Evolutionary conservation across 1,140 invertebrate genomes (phyloP).

Genomic region (Drosophila biarmipes): DNA sequence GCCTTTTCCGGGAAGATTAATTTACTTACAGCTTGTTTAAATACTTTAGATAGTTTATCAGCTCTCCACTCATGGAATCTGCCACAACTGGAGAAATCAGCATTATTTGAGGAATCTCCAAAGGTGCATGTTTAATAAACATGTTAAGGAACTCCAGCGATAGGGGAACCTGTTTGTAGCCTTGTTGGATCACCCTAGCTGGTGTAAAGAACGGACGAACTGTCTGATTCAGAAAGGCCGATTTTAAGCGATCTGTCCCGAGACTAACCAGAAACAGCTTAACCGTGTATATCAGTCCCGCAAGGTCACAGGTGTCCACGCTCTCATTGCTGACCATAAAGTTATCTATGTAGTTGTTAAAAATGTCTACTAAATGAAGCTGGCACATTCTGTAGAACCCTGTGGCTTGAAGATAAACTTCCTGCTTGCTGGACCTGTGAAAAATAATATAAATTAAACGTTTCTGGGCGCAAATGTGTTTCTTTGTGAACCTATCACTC

Average conservation of each 20-base stretch:
- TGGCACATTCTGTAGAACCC: constrained; percentile 84
- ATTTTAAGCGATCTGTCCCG: constrained; percentile 70
- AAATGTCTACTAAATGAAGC: constrained; percentile 75
- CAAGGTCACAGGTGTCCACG: constrained; percentile 48
- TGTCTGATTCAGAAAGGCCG: constrained; percentile 73
- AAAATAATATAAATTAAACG: not conserved
- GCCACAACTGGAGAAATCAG: constrained; percentile 74
- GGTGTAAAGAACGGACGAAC: constrained; percentile 73
- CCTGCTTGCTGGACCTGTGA: constrained; percentile 69
- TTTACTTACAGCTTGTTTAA: constrained; percentile 67
- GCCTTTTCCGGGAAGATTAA: not conserved
- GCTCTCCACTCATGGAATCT: constrained; percentile 77
- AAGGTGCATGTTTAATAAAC: constrained; percentile 74
- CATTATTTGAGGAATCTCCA: constrained; percentile 76
- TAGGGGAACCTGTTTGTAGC: constrained; percentile 70
- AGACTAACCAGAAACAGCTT: constrained; percentile 71
- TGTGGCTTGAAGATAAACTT: constrained; percentile 77
- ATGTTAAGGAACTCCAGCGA: constrained; percentile 80
- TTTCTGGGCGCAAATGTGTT: too few species aligned
- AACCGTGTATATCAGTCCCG: constrained; percentile 75
- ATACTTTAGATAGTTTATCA: constrained; percentile 77
- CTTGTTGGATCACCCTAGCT: constrained; percentile 62
- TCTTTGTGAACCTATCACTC: too few species aligned
- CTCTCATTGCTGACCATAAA: constrained; percentile 31
- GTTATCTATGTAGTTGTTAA: constrained; percentile 67